A percentile compares a stretch with the other conserved stretches of the same genome.
Conservation (phyloP, 2,797 vertebrate genomes). For the Betta splendens region DNA sequence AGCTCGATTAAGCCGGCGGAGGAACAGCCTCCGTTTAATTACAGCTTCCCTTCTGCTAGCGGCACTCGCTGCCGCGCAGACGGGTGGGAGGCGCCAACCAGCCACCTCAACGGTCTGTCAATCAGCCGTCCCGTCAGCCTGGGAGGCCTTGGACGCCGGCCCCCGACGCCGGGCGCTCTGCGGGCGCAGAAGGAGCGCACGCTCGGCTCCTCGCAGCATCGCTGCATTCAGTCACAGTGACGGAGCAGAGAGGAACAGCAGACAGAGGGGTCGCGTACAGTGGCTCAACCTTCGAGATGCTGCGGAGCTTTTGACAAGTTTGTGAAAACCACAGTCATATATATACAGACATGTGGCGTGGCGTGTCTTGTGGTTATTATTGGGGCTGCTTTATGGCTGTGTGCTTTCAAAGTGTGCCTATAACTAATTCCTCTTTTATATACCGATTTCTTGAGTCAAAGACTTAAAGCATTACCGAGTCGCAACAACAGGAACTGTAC, state of each 20-base stretch:
- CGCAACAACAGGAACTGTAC: conserved; percentile 4
- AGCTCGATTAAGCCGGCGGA: conserved; percentile 56
- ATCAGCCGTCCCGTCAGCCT: conserved; percentile 57
- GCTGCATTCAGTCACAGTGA: conserved; percentile 21
- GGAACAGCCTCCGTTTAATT: conserved; percentile 68
- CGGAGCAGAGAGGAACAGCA: no score
- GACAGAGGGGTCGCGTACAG: no score
- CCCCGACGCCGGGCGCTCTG: conserved; percentile 50
- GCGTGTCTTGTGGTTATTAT: no score
- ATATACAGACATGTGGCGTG: no score
- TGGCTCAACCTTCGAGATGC: no score
- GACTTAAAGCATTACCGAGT: conserved; percentile 14
- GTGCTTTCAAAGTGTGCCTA: no score
- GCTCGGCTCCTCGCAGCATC: conserved; percentile 18
- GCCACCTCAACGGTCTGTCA: conserved; percentile 63
- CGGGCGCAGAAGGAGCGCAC: conserved; percentile 35
- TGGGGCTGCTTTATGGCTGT: no score
- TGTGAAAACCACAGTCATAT: no score
- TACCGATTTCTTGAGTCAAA: neutral
- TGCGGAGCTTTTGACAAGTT: neutral
- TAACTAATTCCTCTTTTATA: neutral
- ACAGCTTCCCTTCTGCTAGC: conserved; percentile 64
- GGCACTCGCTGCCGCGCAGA: conserved; percentile 44
- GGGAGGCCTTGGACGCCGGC: conserved; percentile 53
- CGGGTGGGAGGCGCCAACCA: conserved; percentile 58